Base-by-base conservation (phyloP, 1,140 invertebrate species). In the Drosophila pachea region DNA sequence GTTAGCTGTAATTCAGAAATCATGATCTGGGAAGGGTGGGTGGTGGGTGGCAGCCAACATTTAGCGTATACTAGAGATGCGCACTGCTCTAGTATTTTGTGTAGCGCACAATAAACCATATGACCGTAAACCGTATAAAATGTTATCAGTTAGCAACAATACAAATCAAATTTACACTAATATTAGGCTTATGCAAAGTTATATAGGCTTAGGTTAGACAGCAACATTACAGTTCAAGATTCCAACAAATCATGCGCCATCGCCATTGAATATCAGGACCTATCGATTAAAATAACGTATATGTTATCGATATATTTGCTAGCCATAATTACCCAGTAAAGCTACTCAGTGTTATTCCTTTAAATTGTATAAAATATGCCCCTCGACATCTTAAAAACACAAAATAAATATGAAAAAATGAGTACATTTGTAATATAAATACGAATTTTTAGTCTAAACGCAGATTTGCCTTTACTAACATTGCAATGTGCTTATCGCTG, bases 1-100 rank as follows among this genome's bases (percentile, higher is more conserved):
- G 48, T 67, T 62, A 60, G 68, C 68, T 72, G 45, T 62, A 72
- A 61, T 71, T 71, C 55, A 71, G 54, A 48, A 61, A 61, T 49
- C 50, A 14, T 43, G 56, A 67, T 54, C 56, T 31, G 32, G 42
- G 22, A 72, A 64, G 69, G 69, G 6, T 14, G 69, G 69, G 56
- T 72, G 68, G 35, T 35, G 68, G 62, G 49, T 55, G 58, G 50
- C 22, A 22, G 22, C 48, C 42, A n/a, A 4, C 31, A 11, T 16
- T 61, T 40, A 49, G 56, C 68, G 55, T 61, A 62, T 31, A 43
- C 65, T 56, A 72, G 60, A 50, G 56, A 31, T 62, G 45, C 9
- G 32, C 48, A 8, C 9, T 54, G 11, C 47, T 48, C 43, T 70
- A 50, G 66, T 47, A 2, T 42, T 32, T 45, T 49, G 7, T 9